phyloP scores from a whole-genome alignment of 2,888 invertebrate genomes.

The Heteropelma amictum region DNA sequence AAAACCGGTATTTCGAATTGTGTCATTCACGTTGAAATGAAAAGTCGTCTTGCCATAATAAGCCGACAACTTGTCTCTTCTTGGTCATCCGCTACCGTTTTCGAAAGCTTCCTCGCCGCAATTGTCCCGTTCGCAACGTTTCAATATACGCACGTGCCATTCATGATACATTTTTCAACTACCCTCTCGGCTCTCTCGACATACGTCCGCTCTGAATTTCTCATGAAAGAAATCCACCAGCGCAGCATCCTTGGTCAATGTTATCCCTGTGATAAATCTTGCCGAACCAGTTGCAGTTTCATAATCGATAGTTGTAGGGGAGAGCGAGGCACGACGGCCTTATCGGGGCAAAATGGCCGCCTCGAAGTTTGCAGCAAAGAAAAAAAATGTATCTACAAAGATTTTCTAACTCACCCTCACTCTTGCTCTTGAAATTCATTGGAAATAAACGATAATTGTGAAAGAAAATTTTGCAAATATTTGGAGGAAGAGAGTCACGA shows the following conservation, averaged over 20 bases:
- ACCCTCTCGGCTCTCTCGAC: background rate
- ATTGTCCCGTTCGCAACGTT: slow-evolving; percentile 12
- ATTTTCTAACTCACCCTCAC: too few relatives aligned
- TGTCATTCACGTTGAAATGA: slow-evolving; percentile 30
- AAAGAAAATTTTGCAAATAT: too few relatives aligned
- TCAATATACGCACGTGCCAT: slow-evolving; percentile 34
- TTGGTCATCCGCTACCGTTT: slow-evolving; percentile 29
- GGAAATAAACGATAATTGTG: too few relatives aligned
- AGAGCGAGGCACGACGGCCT: too few relatives aligned
- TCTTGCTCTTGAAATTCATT: too few relatives aligned
- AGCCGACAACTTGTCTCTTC: slow-evolving; percentile 37
- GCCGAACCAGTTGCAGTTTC: slow-evolving; percentile 29
- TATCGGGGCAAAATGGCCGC: too few relatives aligned
- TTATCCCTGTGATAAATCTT: slow-evolving; percentile 41
- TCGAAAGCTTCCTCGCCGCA: background rate
- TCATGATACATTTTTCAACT: slow-evolving; percentile 22
- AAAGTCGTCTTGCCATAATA: slow-evolving; percentile 62
- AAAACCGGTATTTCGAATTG: slow-evolving; percentile 39
- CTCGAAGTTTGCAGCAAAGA: too few relatives aligned
- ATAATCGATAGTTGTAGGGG: too few relatives aligned
- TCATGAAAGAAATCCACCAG: slow-evolving; percentile 29
- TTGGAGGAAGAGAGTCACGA: too few relatives aligned
- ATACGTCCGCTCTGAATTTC: slow-evolving; percentile 9
- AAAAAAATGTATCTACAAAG: too few relatives aligned
- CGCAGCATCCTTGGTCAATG: slow-evolving; percentile 66